These are phyloP conservation scores for Amphilophus citrinellus DNA, from an alignment of 2,113 vertebrate species.

Conservation along the genomic window DNA sequence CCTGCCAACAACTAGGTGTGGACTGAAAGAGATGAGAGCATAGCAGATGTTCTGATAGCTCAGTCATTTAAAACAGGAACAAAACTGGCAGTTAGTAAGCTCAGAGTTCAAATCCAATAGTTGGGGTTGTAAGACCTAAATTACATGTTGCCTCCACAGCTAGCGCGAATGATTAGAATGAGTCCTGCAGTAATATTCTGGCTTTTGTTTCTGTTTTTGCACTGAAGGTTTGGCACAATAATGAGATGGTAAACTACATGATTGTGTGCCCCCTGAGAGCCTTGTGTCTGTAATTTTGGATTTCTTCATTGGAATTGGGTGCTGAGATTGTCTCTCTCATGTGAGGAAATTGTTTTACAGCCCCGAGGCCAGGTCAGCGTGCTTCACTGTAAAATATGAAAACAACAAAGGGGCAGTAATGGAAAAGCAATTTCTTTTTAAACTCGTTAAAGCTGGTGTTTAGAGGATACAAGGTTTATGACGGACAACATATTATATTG, in stretches of 20 bases:
- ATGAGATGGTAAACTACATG: slow-evolving; percentile 62
- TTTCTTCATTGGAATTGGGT: slow-evolving; percentile 60
- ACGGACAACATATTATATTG: slow-evolving; percentile 3
- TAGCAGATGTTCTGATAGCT: slow-evolving; percentile 72
- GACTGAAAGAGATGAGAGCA: slow-evolving; percentile 54
- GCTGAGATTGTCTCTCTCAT: slow-evolving; percentile 57
- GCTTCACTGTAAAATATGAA: slow-evolving; percentile 54
- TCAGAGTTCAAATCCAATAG: slow-evolving; percentile 51
- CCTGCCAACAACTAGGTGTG: slow-evolving; percentile 64
- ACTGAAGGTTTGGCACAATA: slow-evolving; percentile 35
- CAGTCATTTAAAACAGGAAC: slow-evolving; percentile 63
- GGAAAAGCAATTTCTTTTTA: slow-evolving; percentile 51
- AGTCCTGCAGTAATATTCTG: slow-evolving; percentile 55
- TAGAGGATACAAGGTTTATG: slow-evolving; percentile 8
- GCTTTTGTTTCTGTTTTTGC: slow-evolving; percentile 58
- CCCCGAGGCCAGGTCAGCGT: slow-evolving; percentile 42
- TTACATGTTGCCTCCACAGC: slow-evolving; percentile 61
- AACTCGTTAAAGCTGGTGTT: slow-evolving; percentile 37
- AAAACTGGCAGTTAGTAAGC: slow-evolving; percentile 52
- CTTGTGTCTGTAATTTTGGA: slow-evolving; percentile 32
- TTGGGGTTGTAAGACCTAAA: slow-evolving; percentile 54
- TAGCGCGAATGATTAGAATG: slow-evolving; percentile 61
- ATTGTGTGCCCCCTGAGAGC: slow-evolving; percentile 50
- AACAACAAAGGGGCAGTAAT: slow-evolving; percentile 48
- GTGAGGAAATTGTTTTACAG: slow-evolving; percentile 62